A percentile compares a stretch with the other conserved stretches of the same genome.
Evolutionary conservation across 2,888 invertebrate species (phyloP).

Genomic region (Elgonia sp.): DNA sequence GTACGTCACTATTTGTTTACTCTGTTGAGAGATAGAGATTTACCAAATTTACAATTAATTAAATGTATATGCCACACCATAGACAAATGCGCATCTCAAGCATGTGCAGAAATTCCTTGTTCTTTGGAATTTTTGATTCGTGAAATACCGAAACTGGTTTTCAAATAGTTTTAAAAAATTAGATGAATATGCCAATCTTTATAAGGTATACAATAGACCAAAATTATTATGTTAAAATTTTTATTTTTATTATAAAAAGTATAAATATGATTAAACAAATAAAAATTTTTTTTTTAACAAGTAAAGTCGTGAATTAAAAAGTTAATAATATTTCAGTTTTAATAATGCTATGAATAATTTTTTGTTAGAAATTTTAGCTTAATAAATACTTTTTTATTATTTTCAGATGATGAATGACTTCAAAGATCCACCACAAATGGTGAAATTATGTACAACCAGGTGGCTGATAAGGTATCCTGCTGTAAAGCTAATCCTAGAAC

Average conservation of each 20-base stretch:
- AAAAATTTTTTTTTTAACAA: background rate
- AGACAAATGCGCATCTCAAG: conserved; percentile 78
- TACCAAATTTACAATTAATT: conserved; percentile 21
- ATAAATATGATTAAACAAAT: background rate
- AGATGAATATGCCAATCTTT: conserved; percentile 52
- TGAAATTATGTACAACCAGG: conserved; percentile 75
- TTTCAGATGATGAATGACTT: conserved; percentile 68
- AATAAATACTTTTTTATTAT: conserved; percentile 7
- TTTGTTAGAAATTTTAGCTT: no score
- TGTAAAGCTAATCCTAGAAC: conserved; percentile 75
- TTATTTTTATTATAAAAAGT: no score
- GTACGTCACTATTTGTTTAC: conserved; percentile 20
- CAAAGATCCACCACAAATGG: conserved; percentile 68
- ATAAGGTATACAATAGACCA: conserved; percentile 39
- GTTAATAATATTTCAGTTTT: background rate
- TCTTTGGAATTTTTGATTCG: conserved; percentile 78
- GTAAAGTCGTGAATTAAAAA: background rate
- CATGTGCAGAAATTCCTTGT: conserved; percentile 76
- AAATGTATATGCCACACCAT: conserved; percentile 80
- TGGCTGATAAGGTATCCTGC: conserved; percentile 79
- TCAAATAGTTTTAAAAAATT: conserved; percentile 70
- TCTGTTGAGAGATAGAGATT: conserved; percentile 12
- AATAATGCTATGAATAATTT: background rate
- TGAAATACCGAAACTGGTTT: conserved; percentile 81
- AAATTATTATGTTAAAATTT: background rate